A percentile compares a stretch with the other conserved stretches of the same genome.
These are phyloP conservation scores for Melanostoma mellinum DNA, from an alignment of 2,888 invertebrate genomes.

Conservation along the genomic window DNA sequence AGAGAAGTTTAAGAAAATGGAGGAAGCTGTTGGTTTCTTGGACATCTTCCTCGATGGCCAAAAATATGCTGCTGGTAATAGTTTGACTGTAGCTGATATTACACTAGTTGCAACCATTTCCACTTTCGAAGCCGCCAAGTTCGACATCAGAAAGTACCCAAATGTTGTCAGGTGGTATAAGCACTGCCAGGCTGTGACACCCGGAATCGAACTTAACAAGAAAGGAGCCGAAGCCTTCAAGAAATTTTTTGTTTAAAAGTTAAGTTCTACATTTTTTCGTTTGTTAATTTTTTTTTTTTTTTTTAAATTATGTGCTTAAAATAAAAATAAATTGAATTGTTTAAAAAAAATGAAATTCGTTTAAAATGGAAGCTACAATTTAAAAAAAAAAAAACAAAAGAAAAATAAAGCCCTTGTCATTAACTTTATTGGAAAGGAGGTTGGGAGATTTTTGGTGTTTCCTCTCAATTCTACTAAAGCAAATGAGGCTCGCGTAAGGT, in stretches of 20 bases:
- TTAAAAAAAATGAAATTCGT: too few species aligned
- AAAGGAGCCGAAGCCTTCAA: constrained; percentile 84
- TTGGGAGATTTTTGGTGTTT: too few species aligned
- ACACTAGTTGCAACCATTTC: constrained; percentile 87
- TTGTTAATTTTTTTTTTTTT: too few species aligned
- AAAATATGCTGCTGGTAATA: constrained; percentile 87
- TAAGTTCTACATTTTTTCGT: constrained; percentile 1
- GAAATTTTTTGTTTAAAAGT: constrained; percentile 76
- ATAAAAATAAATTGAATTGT: background rate
- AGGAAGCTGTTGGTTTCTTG: constrained; percentile 86
- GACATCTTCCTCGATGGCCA: constrained; percentile 88
- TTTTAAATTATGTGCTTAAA: background rate
- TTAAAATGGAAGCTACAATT: too few species aligned
- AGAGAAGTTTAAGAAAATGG: constrained; percentile 86
- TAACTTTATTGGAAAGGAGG: too few species aligned
- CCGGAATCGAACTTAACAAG: constrained; percentile 85
- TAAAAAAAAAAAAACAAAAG: too few species aligned
- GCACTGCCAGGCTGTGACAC: constrained; percentile 84
- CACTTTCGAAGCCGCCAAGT: constrained; percentile 86
- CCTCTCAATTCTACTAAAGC: too few species aligned
- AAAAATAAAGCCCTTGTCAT: too few species aligned
- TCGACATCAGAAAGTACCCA: constrained; percentile 87
- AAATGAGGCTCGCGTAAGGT: too few species aligned
- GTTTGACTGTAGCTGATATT: constrained; percentile 91
- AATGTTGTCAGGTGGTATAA: constrained; percentile 87